Conservation (phyloP, 2,888 invertebrate genomes). For the Drosophila hamatofila region DNA sequence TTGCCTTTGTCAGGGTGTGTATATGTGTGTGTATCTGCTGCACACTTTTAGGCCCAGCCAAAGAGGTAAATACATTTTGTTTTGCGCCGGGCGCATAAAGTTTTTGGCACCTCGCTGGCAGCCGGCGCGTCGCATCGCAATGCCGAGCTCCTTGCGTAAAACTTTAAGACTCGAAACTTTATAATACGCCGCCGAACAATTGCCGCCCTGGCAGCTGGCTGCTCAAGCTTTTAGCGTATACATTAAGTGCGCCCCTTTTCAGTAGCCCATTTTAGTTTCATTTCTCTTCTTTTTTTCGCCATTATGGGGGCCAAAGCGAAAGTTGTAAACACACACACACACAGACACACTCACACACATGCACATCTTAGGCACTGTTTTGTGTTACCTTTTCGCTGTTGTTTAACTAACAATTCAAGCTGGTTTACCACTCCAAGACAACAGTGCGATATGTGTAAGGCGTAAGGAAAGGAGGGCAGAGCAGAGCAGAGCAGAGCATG, state of each 20-base stretch:
- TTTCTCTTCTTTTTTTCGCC: slow-evolving; percentile 4
- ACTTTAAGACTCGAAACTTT: slow-evolving; percentile 76
- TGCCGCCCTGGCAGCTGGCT: slow-evolving; percentile 54
- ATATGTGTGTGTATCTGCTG: slow-evolving; percentile 36
- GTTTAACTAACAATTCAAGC: slow-evolving; percentile 55
- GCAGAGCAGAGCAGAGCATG: neutral
- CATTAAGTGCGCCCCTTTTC: slow-evolving; percentile 50
- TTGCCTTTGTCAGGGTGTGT: slow-evolving; percentile 50
- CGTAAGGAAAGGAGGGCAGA: neutral
- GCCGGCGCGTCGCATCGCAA: slow-evolving; percentile 33
- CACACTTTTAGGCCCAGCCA: slow-evolving; percentile 61
- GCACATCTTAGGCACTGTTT: slow-evolving; percentile 45
- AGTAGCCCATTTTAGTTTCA: slow-evolving; percentile 16
- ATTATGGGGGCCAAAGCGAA: slow-evolving; percentile 34
- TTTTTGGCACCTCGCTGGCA: slow-evolving; percentile 51
- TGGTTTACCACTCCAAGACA: slow-evolving; percentile 41
- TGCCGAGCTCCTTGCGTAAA: slow-evolving; percentile 35
- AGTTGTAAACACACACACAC: slow-evolving; percentile 40
- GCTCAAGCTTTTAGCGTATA: slow-evolving; percentile 70
- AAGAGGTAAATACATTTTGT: slow-evolving; percentile 67
- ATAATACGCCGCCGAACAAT: slow-evolving; percentile 68
- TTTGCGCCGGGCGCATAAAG: slow-evolving; percentile 34
- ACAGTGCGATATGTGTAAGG: slow-evolving; percentile 5
- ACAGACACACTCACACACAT: neutral
- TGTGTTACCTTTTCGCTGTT: slow-evolving; percentile 49